A percentile compares a stretch with the other conserved stretches of the same genome.
Conservation (phyloP, 2,888 invertebrate species). For the Scaptomyza caliginosa region DNA sequence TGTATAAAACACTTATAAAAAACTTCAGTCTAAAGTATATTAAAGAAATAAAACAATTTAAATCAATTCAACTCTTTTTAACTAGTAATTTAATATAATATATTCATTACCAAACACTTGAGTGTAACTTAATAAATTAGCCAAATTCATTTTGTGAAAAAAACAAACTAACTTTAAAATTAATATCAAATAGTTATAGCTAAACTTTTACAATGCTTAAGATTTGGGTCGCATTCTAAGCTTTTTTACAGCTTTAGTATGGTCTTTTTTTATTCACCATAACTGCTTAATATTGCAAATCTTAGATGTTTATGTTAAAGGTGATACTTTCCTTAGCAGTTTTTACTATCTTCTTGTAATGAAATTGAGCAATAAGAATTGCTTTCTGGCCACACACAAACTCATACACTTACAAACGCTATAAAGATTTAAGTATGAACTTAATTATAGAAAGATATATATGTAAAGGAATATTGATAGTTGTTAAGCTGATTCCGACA, state of each 20-base stretch:
- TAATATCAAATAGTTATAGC: too few species aligned
- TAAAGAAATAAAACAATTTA: too few species aligned
- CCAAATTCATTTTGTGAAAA: too few species aligned
- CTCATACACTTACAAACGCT: not conserved
- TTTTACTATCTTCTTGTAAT: not conserved
- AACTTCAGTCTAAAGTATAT: too few species aligned
- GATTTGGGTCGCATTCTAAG: not conserved
- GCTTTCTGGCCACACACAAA: not conserved
- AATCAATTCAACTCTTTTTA: too few species aligned
- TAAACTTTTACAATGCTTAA: too few species aligned
- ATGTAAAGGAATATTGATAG: constrained; percentile 4
- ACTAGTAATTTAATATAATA: too few species aligned
- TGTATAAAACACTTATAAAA: too few species aligned
- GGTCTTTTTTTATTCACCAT: not conserved
- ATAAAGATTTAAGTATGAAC: constrained; percentile 24
- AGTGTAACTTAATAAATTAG: too few species aligned
- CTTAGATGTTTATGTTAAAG: not conserved
- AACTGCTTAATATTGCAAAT: not conserved
- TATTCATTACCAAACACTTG: too few species aligned
- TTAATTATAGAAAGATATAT: constrained; percentile 38
- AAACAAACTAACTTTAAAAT: too few species aligned
- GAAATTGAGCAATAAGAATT: constrained; percentile 12
- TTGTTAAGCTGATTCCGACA: constrained; percentile 33
- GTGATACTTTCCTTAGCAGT: not conserved
- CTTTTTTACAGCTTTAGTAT: too few species aligned